Base-by-base conservation (phyloP, 1,140 invertebrate species). In the Limonius californicus region DNA sequence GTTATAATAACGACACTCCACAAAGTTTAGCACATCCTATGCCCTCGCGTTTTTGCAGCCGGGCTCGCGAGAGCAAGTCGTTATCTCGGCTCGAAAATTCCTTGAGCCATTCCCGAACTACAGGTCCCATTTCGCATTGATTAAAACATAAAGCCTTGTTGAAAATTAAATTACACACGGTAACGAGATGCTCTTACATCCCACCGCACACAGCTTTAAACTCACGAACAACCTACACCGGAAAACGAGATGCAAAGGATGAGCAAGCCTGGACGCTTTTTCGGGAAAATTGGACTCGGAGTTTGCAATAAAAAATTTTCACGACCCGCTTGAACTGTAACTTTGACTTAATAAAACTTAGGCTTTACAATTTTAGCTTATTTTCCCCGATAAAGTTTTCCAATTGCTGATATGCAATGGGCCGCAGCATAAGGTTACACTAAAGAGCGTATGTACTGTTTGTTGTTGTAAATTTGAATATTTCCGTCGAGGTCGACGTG, bases 111-210 rank as follows among this genome's bases (percentile, higher is more conserved):
- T 64, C 45, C 58, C 57, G 50, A 39, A 64, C 18, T 67, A 53
- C 18, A 57, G 54, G 62, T 63, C 63, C 64, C 66, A 63, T 65
- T 66, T 68, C 61, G 60, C 64, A 68, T 68, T 65, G 66, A 68
- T 68, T 68, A 68, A 68, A 68, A 63, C 64, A 68, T 65, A 68
- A 68, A 68, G 66, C 66, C 61, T 66, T 68, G 63, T 66, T 65
- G 66, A 68, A 68, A 68, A 68, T 68, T 68, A 68, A 68, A 68
- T 68, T 68, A 68, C 66, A 63, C 42, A 54, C 19, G 47, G 59
- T 65, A 62, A 65, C 64, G 60, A 65, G 63, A 61, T 60, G 57
- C 50, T 62, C 61, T 58, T 58, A 62, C 43, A 62, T 55, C 39
- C 53, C 56, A 21, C 45, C 9, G 14, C 45, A 21, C 16, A 21